Conservation (phyloP, 2,797 vertebrate genomes). For the Acestrorhynchus altus region DNA sequence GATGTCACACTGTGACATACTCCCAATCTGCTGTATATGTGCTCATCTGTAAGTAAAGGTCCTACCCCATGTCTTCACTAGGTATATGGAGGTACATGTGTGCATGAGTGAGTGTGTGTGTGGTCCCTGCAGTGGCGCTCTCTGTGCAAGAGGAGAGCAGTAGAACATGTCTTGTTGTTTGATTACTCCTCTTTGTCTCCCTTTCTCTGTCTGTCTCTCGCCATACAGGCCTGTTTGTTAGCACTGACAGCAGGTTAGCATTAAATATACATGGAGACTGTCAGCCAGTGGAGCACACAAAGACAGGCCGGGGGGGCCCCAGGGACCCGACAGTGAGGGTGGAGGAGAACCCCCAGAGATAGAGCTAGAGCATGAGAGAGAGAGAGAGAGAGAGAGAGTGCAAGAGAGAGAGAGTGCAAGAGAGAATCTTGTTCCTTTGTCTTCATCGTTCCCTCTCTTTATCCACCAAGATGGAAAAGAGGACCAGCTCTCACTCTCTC, state of each 20-base stretch:
- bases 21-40: not conserved
- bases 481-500: conserved; percentile 38
- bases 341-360: conserved; percentile 53
- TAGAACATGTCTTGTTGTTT: conserved; percentile 69
- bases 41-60: not conserved
- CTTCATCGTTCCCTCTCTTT: conserved; percentile 52
- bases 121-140: conserved; percentile 68
- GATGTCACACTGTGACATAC: not conserved
- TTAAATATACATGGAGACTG: conserved; percentile 87
- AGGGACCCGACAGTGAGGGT: conserved; percentile 69
- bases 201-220: conserved; percentile 55
- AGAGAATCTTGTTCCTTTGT: conserved; percentile 33
- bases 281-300: conserved; percentile 82
- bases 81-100: too few species aligned
- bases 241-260: conserved; percentile 87
- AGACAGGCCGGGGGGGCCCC: conserved; percentile 70
- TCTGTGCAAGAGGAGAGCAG: conserved; percentile 64
- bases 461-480: conserved; percentile 33
- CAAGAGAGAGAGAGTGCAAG: conserved; percentile 40
- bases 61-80: conserved; percentile 1
- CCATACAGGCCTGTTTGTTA: conserved; percentile 85
- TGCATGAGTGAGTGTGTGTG: conserved; percentile 30
- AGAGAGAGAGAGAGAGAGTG: conserved; percentile 45
- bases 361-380: conserved; percentile 48
- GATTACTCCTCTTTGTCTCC: conserved; percentile 68